A percentile compares a stretch with the other conserved stretches of the same genome.
These are phyloP conservation scores for Sphenodon punctatus DNA, from an alignment of 2,797 vertebrate genomes.

Conservation along the genomic window DNA sequence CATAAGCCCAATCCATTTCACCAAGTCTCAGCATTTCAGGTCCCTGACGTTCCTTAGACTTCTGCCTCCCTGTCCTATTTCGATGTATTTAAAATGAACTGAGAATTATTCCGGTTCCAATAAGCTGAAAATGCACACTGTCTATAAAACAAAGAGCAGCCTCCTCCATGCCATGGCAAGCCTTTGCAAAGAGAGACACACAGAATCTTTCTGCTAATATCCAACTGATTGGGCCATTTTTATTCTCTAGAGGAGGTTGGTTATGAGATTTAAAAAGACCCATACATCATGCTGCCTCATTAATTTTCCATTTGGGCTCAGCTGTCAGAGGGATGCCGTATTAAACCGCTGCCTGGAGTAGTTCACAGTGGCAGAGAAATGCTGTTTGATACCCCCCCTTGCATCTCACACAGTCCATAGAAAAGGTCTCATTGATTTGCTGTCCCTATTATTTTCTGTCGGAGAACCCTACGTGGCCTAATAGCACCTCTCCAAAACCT, in stretches of 20 bases:
- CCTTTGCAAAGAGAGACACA: conserved; percentile 36
- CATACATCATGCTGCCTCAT: conserved; percentile 66
- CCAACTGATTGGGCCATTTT: conserved; percentile 72
- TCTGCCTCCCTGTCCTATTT: not conserved
- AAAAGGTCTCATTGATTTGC: conserved; percentile 71
- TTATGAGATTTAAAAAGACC: conserved; percentile 71
- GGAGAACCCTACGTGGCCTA: conserved; percentile 49
- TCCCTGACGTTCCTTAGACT: too few species aligned
- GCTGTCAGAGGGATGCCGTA: conserved; percentile 60
- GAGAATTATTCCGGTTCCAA: not conserved
- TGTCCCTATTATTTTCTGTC: conserved; percentile 65
- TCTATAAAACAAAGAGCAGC: not conserved
- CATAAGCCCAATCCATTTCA: too few species aligned
- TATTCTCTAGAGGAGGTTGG: conserved; percentile 67
- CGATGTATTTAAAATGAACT: not conserved
- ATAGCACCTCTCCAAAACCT: conserved; percentile 63
- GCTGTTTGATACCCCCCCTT: conserved; percentile 51
- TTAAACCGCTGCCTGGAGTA: conserved; percentile 65
- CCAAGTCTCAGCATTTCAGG: too few species aligned
- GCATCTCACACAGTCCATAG: conserved; percentile 50
- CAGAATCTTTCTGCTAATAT: conserved; percentile 59
- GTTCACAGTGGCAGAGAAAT: conserved; percentile 59
- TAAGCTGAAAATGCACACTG: not conserved
- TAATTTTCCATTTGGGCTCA: conserved; percentile 68
- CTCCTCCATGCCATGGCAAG: not conserved